Evolutionary conservation across 2,797 vertebrate species (phyloP), one percentile per base, ranked within the genome.

Genomic region (Octomys mimax): DNA sequence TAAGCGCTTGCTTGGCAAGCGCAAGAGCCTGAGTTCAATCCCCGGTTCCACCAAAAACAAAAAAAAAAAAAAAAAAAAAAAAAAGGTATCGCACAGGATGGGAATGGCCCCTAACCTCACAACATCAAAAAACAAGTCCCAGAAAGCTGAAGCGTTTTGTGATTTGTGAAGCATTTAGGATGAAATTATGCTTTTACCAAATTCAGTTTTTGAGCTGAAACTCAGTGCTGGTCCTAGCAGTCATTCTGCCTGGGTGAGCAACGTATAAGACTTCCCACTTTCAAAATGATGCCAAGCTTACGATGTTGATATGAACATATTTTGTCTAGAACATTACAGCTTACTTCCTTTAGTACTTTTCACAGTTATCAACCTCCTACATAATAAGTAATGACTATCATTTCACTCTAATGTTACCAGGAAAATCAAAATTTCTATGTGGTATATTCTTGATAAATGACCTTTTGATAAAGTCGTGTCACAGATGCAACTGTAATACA

Each of bases 251-350:
- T 59, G 33, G 73, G 26, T 89, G 62, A 78, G 68, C 88, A 84
- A 82, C 68, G 79, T 19, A 85, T 24, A 81, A 52, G n/a, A 91
- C 46, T 91, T 86, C 83, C 83, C 78, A 78, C 39, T 82, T 95
- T 88, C 70, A 96, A 87, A 94, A 83, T 86, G 52, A 87, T 28
- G 39, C 52, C 52, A 79, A 46, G 19, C 81, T 77, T 85, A 88
- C 79, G n/a, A 82, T 68, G 90, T 68, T 49, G 49, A 68, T 73
- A 19, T 66, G 42, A 54, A 77, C 46, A 36, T 71, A 66, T 82
- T 64, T 80, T 88, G 92, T 39, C 79, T 89, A 77, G 39, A 54
- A 24, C 66, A 84, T 90, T 66, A 12, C 54, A 42, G 71, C 84
- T 83, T 81, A 42, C 57, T 73, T 93, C 52, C 89, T 61, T 66